Percentiles rank a stretch among this genome's conserved stretches.
phyloP scores from a whole-genome alignment of 37 sponge, comb jelly and placozoan species.

The Agelas oroides region DNA sequence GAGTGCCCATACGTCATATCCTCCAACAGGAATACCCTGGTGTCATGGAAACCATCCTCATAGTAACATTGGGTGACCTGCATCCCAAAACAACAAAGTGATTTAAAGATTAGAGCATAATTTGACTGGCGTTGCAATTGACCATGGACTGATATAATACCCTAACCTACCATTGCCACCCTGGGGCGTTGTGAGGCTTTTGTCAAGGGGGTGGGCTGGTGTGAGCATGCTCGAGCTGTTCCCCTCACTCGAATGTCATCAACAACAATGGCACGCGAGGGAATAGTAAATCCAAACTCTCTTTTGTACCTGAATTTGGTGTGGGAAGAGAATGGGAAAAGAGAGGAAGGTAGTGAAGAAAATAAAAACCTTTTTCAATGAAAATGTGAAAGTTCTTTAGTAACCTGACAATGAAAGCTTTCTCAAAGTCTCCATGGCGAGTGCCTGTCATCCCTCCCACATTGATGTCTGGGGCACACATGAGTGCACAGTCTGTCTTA shows the following conservation, averaged over 20 bases:
- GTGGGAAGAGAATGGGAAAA: background rate
- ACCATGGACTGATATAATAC: too few relatives aligned
- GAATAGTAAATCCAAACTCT: slow-evolving; percentile 96
- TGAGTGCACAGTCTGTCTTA: slow-evolving; percentile 97
- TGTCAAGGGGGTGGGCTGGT: slow-evolving; percentile 35
- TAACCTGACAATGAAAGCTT: slow-evolving; percentile 67
- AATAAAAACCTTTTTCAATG: too few relatives aligned
- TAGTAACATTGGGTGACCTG: slow-evolving; percentile 79
- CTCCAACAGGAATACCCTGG: slow-evolving; percentile 72
- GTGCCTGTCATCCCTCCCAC: background rate
- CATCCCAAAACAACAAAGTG: too few relatives aligned
- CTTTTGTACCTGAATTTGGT: slow-evolving; percentile 79
- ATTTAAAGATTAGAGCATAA: too few relatives aligned
- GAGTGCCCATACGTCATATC: slow-evolving; percentile 58
- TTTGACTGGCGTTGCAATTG: too few relatives aligned
- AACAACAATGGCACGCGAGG: slow-evolving; percentile 78
- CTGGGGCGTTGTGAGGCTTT: slow-evolving; percentile 7
- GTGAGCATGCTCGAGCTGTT: slow-evolving; percentile 55
- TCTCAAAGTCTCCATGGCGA: slow-evolving; percentile 76
- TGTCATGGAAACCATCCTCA: slow-evolving; percentile 50
- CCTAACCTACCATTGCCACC: background rate
- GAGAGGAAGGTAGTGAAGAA: background rate
- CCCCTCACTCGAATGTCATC: slow-evolving; percentile 94
- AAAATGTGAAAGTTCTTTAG: too few relatives aligned
- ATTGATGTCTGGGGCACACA: slow-evolving; percentile 66